Evolutionary conservation across 2,113 vertebrate genomes (phyloP), one percentile per base, ranked within the genome.

Genomic region (Hylia prasina): DNA sequence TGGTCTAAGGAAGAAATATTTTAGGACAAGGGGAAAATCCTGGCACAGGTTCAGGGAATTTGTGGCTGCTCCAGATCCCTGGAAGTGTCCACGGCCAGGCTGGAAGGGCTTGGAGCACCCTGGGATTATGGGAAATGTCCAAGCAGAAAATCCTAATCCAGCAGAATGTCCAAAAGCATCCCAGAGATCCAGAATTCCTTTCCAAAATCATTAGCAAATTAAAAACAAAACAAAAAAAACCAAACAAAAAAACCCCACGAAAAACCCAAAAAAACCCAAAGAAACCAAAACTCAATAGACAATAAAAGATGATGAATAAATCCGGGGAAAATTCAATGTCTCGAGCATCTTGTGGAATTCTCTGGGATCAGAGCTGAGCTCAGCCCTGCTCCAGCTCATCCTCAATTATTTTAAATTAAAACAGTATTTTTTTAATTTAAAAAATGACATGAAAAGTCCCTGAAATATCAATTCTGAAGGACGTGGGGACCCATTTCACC

Each of bases 61-160:
- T 25, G 16, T n/a, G 51, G 37, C 37, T 25, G 50, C 15, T 13
- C 10, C 33, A 35, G 50, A 5, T 85, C 33, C 37, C 24, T 73
- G 66, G 23, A 8, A 22, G 14, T 13, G 3, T 13, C 5, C 31
- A 3, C 39, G 28, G 14, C 2, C 53, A n/a, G 23, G n/a, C 0
- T 66, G 53, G 45, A 24, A 2, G 33, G 15, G 13, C 22, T 75
- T 24, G 42, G 61, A 35, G 19, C 11, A 6, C 2, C 58, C 37
- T 37, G 45, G 2, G n/a, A 7, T 9, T 1, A 25, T 4, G 6
- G 42, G 19, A 39, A n/a, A 3, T 35, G 60, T 27, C 60, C 35
- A 24, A 65, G 51, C 39, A 45, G 37, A 44, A 61, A 20, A 42
- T 37, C 35, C 20, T 2, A 5, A 3, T 6, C 28, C 28, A 60